Percentiles rank a stretch among this genome's conserved stretches.
Evolutionary conservation across 1,140 invertebrate species (phyloP).

Genomic region (Thaumatotibia leucotreta): DNA sequence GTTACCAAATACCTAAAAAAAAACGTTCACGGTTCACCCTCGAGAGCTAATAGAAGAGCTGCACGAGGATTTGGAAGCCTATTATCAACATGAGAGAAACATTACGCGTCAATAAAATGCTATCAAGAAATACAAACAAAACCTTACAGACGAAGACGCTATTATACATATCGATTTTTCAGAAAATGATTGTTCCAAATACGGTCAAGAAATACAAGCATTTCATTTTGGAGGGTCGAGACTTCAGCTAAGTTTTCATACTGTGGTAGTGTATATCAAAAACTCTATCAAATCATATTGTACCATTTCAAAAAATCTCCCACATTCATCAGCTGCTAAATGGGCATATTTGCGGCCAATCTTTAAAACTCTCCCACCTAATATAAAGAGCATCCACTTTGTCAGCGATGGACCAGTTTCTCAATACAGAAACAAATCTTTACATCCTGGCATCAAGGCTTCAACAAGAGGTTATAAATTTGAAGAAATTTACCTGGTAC

Average conservation of each 20-base stretch:
- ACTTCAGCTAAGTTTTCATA: constrained; percentile 41
- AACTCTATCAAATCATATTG: constrained; percentile 28
- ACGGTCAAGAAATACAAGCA: constrained; percentile 40
- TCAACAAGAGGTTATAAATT: constrained; percentile 18
- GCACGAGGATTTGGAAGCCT: constrained; percentile 19
- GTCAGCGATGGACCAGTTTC: background rate
- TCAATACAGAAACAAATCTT: background rate
- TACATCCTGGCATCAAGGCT: background rate
- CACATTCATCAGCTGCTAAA: constrained; percentile 35
- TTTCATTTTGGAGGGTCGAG: constrained; percentile 49
- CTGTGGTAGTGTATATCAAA: constrained; percentile 39
- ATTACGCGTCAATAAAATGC: constrained; percentile 31
- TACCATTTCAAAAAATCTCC: constrained; percentile 27
- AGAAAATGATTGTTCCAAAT: constrained; percentile 50
- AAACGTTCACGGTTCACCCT: constrained; percentile 8
- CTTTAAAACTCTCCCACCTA: constrained; percentile 1
- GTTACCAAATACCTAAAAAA: constrained; percentile 18
- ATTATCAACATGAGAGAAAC: constrained; percentile 20
- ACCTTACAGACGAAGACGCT: constrained; percentile 27
- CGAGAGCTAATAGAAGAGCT: constrained; percentile 19
- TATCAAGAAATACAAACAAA: constrained; percentile 32
- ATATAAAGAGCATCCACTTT: too few species aligned
- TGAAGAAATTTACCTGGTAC: constrained; percentile 29
- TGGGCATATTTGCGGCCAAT: constrained; percentile 36
- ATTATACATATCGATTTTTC: constrained; percentile 29